Base-by-base conservation (phyloP, 2,888 invertebrate species). In the Agrochola lychnidis region DNA sequence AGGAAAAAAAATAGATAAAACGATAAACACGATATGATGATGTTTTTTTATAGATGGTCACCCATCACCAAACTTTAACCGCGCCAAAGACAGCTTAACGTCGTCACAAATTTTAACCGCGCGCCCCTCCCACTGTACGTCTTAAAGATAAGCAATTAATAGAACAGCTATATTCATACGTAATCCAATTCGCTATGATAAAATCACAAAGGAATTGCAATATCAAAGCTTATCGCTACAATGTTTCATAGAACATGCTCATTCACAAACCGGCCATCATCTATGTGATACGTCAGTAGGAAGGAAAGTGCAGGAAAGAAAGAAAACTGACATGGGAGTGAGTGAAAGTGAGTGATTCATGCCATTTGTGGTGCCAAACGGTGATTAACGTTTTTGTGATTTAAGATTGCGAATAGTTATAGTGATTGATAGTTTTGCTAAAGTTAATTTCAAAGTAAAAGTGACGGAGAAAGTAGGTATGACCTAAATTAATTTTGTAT, bases 191-290 rank as follows among this genome's bases (percentile, higher is more conserved):
- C 81, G 72, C 89, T 87, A 89, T 82, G 83, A 89, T 87, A 88
- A 86, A 63, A 84, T 83, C 82, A 84, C 30, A 74, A 86, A 89
- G 89, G 90, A 91, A 85, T 90, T 87, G 86, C 87, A 89, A 84
- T 93, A 93, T 93, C 91, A 82, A 40, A 62, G 75, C 85, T 91
- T 91, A 91, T 91, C 90, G 78, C 67, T 70, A 83, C 79, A 56
- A 74, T 78, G 59, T 72, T 71, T 73, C 73, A 73, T 81, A 81
- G 70, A 74, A 81, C 36, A 57, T 16, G 69, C 73, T 88, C 90
- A 91, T 90, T 91, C 86, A 84, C 81, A 74, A 71, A 62, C 45
- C 70, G 45, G 67, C 81, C 74, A 78, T 51, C 86, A 42, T 70
- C 69, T 76, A 74, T 68, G 67, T 61, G n/a, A 45, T 73, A 74